phyloP scores from a whole-genome alignment of 2,888 invertebrate species.

The Ecliptopera silaceata region DNA sequence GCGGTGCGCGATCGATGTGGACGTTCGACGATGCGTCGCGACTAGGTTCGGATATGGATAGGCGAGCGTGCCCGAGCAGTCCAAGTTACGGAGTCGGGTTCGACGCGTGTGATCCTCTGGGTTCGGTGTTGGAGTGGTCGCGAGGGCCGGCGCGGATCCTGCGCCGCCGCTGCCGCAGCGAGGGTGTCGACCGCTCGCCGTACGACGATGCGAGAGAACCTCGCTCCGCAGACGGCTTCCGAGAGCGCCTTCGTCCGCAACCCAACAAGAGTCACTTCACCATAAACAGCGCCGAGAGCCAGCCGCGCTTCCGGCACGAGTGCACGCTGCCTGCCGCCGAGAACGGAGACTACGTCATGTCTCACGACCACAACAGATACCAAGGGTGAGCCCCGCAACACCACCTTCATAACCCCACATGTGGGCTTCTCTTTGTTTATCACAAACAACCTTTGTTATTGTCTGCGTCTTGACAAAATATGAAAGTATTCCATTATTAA shows the following conservation, averaged over 20 bases:
- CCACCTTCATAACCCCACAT: not conserved
- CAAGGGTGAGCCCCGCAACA: slow-evolving; percentile 54
- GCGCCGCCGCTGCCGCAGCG: slow-evolving; percentile 78
- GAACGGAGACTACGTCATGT: slow-evolving; percentile 77
- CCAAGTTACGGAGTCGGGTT: slow-evolving; percentile 76
- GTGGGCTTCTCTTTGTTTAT: not conserved
- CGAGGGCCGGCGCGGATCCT: slow-evolving; percentile 70
- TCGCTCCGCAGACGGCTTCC: slow-evolving; percentile 55
- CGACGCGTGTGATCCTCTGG: slow-evolving; percentile 74
- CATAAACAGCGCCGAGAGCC: slow-evolving; percentile 55
- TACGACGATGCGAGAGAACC: slow-evolving; percentile 74
- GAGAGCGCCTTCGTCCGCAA: slow-evolving; percentile 56
- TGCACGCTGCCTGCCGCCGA: slow-evolving; percentile 65
- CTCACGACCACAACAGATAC: slow-evolving; percentile 63
- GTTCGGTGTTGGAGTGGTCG: slow-evolving; percentile 70
- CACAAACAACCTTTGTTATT: not conserved
- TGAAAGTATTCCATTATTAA: not conserved
- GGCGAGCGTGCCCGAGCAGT: slow-evolving; percentile 72
- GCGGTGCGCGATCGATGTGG: slow-evolving; percentile 67
- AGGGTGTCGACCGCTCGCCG: slow-evolving; percentile 76
- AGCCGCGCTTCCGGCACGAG: slow-evolving; percentile 66
- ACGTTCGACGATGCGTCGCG: slow-evolving; percentile 70
- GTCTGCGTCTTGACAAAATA: not conserved
- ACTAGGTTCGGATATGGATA: slow-evolving; percentile 77
- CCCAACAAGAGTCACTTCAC: slow-evolving; percentile 73